Conservation (phyloP, 2,113 vertebrate genomes). For the Regulus satrapa region DNA sequence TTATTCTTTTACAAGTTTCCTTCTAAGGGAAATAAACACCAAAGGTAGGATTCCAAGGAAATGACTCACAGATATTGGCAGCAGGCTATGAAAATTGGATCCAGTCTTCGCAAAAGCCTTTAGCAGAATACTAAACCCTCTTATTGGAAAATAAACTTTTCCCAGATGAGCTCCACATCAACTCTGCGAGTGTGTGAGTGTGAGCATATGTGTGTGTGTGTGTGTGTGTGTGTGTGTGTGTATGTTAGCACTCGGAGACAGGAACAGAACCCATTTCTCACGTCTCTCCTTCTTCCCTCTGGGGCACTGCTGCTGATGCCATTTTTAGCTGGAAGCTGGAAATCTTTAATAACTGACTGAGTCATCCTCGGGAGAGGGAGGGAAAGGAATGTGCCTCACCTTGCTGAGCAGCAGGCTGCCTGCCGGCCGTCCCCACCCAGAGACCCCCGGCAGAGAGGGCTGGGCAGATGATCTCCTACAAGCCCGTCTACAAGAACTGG, state of each 20-base stretch:
- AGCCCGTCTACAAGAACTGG: neutral
- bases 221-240: neutral
- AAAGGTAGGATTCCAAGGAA: constrained; percentile 89
- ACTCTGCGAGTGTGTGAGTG: neutral
- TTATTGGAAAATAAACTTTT: constrained; percentile 61
- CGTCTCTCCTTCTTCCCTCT: neutral
- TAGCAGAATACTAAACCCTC: constrained; percentile 38
- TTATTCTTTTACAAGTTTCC: constrained; percentile 82
- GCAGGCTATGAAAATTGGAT: constrained; percentile 68
- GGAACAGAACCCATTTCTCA: constrained; percentile 1
- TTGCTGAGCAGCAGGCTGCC: neutral
- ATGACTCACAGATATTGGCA: constrained; percentile 85
- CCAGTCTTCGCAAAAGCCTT: constrained; percentile 67
- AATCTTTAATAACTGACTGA: constrained; percentile 52
- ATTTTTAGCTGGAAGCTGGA: constrained; percentile 62
- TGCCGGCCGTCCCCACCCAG: neutral
- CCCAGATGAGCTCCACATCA: constrained; percentile 37
- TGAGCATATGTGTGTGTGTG: neutral
- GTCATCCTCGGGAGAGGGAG: neutral
- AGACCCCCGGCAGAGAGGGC: neutral
- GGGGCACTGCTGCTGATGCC: constrained; percentile 25
- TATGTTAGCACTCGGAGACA: neutral
- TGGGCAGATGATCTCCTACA: neutral
- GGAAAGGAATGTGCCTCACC: constrained; percentile 19
- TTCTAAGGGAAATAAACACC: constrained; percentile 87